Base-by-base conservation (phyloP, 2,888 invertebrate genomes). In the Leucoptera coffeella region DNA sequence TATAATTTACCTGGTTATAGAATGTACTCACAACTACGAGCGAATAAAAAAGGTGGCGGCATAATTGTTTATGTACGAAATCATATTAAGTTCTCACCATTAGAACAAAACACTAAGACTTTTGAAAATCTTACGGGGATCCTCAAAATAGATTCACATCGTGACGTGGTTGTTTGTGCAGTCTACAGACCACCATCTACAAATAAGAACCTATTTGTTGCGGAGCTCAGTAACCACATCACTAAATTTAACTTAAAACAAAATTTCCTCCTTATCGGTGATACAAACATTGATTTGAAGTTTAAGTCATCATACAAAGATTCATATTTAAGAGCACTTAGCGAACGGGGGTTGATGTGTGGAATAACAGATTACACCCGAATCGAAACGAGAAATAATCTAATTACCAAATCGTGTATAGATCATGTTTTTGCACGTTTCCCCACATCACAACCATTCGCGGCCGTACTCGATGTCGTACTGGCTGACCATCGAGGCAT, bases 401-500 rank as follows among this genome's bases (percentile, higher is more conserved):
- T n/a, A 2, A 26, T 31, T 8, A 31, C 31, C 3, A 30, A 22
- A 23, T 29, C 31, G 1, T 31, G 33, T 9, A 31, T 33, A 4
- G 33, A 33, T 14, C 33, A 33, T 15, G 23, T 31, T 2, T 33
- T 31, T 15, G 23, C 28, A 12, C n/a, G n/a, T n/a, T n/a, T n/a
- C n/a, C n/a, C n/a, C n/a, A n/a, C n/a, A n/a, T n/a, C n/a, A n/a
- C n/a, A n/a, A n/a, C n/a, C n/a, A n/a, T n/a, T n/a, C n/a, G n/a
- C n/a, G n/a, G n/a, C n/a, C n/a, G n/a, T n/a, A n/a, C n/a, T n/a
- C n/a, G n/a, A n/a, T n/a, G n/a, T n/a, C n/a, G n/a, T n/a, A n/a
- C n/a, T n/a, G n/a, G n/a, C n/a, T n/a, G n/a, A n/a, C n/a, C n/a
- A n/a, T n/a, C n/a, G n/a, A n/a, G n/a, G n/a, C n/a, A n/a, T n/a